Conservation (phyloP, 2,113 vertebrate genomes). For the Notechis scutatus region DNA sequence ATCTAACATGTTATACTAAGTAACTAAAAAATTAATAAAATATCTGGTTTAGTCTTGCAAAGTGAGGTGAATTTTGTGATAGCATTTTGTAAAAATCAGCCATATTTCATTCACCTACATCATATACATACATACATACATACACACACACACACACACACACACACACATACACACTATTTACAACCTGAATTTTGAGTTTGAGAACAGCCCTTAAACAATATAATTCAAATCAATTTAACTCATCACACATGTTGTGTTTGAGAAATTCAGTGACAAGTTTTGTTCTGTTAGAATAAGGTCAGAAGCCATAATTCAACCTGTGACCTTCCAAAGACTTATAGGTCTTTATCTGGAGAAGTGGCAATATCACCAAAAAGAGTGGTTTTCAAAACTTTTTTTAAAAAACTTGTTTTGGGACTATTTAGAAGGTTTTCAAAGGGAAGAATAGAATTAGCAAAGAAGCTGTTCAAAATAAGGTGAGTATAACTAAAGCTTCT, state of each 20-base stretch:
- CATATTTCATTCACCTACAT: conserved; percentile 38
- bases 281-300: neutral
- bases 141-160: too few relatives aligned
- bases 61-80: conserved; percentile 36
- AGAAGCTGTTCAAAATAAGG: neutral
- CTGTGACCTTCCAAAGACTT: neutral
- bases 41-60: neutral
- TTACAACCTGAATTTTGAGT: neutral
- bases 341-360: neutral
- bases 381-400: neutral
- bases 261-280: neutral
- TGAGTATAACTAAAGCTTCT: neutral
- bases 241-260: neutral
- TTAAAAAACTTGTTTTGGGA: neutral
- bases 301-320: neutral
- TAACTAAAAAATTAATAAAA: neutral
- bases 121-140: neutral
- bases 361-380: neutral
- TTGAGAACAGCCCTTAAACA: neutral
- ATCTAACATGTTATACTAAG: neutral
- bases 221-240: neutral
- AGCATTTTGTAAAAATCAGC: conserved; percentile 43
- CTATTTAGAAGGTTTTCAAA: neutral
- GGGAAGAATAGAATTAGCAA: neutral
- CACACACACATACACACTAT: neutral